Evolutionary conservation across 2,888 invertebrate genomes (phyloP).

Genomic region (Boloria selene): DNA sequence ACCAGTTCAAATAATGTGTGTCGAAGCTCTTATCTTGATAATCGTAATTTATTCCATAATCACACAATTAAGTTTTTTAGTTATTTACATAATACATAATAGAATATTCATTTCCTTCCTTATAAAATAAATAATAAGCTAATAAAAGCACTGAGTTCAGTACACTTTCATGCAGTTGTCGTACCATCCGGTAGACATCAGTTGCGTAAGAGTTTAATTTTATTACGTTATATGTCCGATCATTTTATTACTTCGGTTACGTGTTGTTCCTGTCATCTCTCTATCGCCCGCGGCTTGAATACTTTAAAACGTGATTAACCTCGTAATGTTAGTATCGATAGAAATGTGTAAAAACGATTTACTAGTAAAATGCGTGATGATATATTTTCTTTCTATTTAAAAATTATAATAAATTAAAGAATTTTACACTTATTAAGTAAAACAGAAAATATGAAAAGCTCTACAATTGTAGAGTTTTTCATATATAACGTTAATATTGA

Average conservation of each 20-base stretch:
- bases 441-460: no score
- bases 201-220: constrained; percentile 17
- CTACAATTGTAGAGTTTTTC: no score
- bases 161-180: constrained; percentile 14
- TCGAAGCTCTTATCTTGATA: no score
- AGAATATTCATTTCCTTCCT: background rate
- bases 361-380: constrained; percentile 1
- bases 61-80: background rate
- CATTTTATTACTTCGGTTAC: constrained; percentile 20
- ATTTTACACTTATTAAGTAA: no score
- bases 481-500: no score
- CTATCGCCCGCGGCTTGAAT: constrained; percentile 23
- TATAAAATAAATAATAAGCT: background rate
- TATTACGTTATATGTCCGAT: constrained; percentile 22
- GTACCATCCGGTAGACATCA: constrained; percentile 14
- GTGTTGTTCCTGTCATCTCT: constrained; percentile 24
- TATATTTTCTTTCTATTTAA: background rate
- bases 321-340: constrained; percentile 3
- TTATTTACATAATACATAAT: background rate
- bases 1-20: no score
- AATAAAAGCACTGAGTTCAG: background rate
- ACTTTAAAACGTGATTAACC: constrained; percentile 11
- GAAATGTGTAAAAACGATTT: background rate
- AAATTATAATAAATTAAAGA: no score
- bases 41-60: no score